Percentiles rank a stretch among this genome's conserved stretches.
Evolutionary conservation across 1,140 invertebrate species (phyloP).

Genomic region (Solenopsis invicta): DNA sequence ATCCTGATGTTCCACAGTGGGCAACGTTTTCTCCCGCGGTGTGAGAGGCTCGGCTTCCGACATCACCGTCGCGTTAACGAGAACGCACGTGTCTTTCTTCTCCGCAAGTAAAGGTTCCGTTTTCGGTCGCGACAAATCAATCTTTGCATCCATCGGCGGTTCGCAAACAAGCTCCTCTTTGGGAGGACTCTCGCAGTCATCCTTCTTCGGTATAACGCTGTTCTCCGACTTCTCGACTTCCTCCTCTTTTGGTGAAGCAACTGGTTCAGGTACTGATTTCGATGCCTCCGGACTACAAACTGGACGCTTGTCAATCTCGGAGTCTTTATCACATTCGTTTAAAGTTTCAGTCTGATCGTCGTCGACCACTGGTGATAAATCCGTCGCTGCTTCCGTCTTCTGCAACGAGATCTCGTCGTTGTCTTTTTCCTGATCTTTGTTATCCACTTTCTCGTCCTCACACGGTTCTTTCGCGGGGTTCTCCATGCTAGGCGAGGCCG

Average conservation of each 20-base stretch:
- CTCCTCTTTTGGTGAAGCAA: constrained; percentile 66
- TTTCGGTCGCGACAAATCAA: constrained; percentile 67
- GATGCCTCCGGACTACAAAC: constrained; percentile 66
- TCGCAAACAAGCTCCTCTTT: constrained; percentile 67
- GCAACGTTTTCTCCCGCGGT: constrained; percentile 78
- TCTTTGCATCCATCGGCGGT: constrained; percentile 64
- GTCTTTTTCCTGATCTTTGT: constrained; percentile 7
- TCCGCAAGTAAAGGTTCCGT: constrained; percentile 60
- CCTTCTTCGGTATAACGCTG: constrained; percentile 45
- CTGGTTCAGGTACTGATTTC: constrained; percentile 73
- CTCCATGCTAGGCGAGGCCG: constrained; percentile 24
- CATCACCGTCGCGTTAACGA: constrained; percentile 18
- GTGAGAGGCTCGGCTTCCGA: constrained; percentile 70
- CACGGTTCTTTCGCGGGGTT: constrained; percentile 42
- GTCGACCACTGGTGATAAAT: background rate
- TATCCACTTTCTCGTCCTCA: constrained; percentile 35
- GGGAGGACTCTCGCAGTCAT: constrained; percentile 14
- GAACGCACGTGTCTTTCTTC: constrained; percentile 65
- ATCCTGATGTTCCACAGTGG: constrained; percentile 75
- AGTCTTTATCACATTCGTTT: constrained; percentile 66
- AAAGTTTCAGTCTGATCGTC: constrained; percentile 40
- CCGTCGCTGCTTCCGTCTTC: constrained; percentile 38
- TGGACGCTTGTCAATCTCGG: constrained; percentile 57
- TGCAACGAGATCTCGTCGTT: constrained; percentile 33
- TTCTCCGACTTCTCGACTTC: constrained; percentile 62